These are phyloP conservation scores for Vesta saturnalis DNA, from an alignment of 2,888 invertebrate species.

Conservation along the genomic window DNA sequence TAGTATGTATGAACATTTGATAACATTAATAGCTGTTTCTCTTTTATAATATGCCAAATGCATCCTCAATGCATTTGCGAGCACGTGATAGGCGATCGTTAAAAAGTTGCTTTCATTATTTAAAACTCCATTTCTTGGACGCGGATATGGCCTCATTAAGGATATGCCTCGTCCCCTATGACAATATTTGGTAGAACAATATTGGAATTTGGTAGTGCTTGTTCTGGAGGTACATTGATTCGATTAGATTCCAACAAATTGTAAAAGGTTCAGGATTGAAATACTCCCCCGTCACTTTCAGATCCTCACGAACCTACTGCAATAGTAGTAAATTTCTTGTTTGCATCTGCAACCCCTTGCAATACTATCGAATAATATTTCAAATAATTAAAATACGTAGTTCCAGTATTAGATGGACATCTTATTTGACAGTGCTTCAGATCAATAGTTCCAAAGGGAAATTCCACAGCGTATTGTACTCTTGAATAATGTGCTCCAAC, in stretches of 20 bases:
- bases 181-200: background rate
- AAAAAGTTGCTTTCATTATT: constrained; percentile 12
- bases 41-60: constrained; percentile 11
- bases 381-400: constrained; percentile 17
- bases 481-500: too few relatives aligned
- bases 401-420: constrained; percentile 36
- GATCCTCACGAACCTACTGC: too few relatives aligned
- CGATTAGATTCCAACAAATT: too few relatives aligned
- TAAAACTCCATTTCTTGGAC: too few relatives aligned
- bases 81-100: constrained; percentile 13
- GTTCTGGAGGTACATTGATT: too few relatives aligned
- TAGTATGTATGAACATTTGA: constrained; percentile 7
- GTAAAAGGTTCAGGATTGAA: too few relatives aligned
- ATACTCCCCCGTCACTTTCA: too few relatives aligned
- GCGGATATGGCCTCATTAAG: background rate
- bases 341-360: too few relatives aligned
- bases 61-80: too few relatives aligned
- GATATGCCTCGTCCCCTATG: background rate
- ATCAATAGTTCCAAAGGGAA: constrained; percentile 41
- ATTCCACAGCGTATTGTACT: too few relatives aligned
- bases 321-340: too few relatives aligned
- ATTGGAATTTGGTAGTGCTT: too few relatives aligned
- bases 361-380: constrained; percentile 17
- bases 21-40: constrained; percentile 8
- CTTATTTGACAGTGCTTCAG: constrained; percentile 45